A percentile compares a stretch with the other conserved stretches of the same genome.
Conservation (phyloP, 2,113 vertebrate genomes). For the Catagonus wagneri region DNA sequence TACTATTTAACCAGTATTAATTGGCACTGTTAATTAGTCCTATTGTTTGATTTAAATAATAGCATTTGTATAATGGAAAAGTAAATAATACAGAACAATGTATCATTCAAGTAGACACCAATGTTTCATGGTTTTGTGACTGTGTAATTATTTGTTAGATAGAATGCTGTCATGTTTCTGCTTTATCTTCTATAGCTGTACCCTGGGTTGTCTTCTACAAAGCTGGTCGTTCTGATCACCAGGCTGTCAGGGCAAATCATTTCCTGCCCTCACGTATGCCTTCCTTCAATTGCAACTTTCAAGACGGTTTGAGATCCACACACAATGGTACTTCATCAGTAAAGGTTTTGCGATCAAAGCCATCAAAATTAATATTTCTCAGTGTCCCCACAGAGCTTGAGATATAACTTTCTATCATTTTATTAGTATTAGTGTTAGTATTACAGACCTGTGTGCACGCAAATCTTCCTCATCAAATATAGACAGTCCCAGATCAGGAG, state of each 20-base stretch:
- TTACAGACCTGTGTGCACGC: too few species aligned
- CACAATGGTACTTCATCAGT: not conserved
- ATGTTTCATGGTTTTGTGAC: not conserved
- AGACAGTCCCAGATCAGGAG: not conserved
- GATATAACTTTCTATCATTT: not conserved
- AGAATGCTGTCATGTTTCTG: not conserved
- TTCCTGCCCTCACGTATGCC: not conserved
- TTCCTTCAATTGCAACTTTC: not conserved
- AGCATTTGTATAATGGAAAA: not conserved
- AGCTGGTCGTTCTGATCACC: not conserved
- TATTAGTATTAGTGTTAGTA: too few species aligned
- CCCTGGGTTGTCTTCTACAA: not conserved
- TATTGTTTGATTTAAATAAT: not conserved
- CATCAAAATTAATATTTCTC: not conserved
- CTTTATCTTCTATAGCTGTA: not conserved
- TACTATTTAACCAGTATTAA: not conserved
- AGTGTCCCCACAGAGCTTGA: not conserved
- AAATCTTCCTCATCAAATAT: not conserved
- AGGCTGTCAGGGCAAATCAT: not conserved
- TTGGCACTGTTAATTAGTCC: not conserved
- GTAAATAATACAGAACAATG: not conserved
- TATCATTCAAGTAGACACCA: not conserved
- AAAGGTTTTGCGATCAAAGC: not conserved
- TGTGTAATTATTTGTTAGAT: not conserved
- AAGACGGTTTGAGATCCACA: not conserved